Evolutionary conservation across 1,140 invertebrate genomes (phyloP).

Genomic region (Brevipalpus yothersi): DNA sequence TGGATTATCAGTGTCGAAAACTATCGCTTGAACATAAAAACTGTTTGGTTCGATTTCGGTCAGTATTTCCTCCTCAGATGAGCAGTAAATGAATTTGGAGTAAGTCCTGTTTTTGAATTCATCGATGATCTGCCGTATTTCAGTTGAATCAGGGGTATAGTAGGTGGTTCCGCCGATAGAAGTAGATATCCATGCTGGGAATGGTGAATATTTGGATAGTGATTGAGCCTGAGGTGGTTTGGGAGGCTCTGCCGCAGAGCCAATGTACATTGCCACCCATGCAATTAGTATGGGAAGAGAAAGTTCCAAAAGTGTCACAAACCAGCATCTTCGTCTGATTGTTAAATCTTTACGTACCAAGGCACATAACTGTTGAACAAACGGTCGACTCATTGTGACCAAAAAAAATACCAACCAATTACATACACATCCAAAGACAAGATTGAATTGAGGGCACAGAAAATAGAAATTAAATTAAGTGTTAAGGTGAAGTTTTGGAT

Average conservation of each 20-base stretch:
- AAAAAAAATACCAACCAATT: not conserved
- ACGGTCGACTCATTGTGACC: not conserved
- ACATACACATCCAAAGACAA: too few relatives aligned
- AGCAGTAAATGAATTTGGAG: too few relatives aligned
- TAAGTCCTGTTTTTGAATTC: not conserved
- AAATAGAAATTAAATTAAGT: too few relatives aligned
- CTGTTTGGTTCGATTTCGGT: too few relatives aligned
- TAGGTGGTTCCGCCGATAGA: not conserved
- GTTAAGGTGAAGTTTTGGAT: too few relatives aligned
- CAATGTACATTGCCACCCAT: not conserved
- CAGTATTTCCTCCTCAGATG: too few relatives aligned
- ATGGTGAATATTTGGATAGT: not conserved
- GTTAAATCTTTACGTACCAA: not conserved
- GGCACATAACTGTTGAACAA: not conserved
- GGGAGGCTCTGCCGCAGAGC: not conserved
- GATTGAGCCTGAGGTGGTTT: not conserved
- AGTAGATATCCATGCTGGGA: not conserved
- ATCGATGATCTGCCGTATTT: not conserved
- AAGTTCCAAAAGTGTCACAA: slow-evolving; percentile 16
- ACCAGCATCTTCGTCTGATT: slow-evolving; percentile 1
- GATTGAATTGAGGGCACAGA: too few relatives aligned
- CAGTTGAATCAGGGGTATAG: not conserved
- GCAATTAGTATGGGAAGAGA: slow-evolving; percentile 13
- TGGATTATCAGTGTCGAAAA: too few relatives aligned
- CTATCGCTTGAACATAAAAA: too few relatives aligned